Evolutionary conservation across 2,113 vertebrate genomes (phyloP), one percentile per base, ranked within the genome.

Genomic region (Fregata magnificens): DNA sequence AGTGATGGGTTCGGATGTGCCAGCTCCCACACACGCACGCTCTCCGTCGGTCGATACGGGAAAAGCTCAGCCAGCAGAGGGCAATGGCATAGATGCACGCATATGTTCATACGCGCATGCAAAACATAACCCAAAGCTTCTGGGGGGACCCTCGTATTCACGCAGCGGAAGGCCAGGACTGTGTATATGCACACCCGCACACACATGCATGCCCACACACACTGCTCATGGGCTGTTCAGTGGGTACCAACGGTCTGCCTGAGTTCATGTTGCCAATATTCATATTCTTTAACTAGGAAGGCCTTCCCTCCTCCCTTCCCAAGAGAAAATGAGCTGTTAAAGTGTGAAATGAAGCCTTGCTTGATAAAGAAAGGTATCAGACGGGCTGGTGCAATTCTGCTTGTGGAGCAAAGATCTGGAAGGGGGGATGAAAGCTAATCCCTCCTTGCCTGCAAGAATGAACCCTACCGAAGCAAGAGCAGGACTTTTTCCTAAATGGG

Each of bases 1-100:
- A 94, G 78, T 44, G 81, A 65, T 86, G 66, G 34, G 63, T 81
- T 85, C 1, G 38, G 66, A 79, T 96, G 81, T 83, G 89, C 73
- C 92, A 86, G 92, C 79, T 95, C 65, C 85, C 93, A 88, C 77
- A 94, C 80, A 92, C 36, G 42, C 82, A 96, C 58, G 1, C 80
- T 81, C 63, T 86, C 59, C 91, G 90, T 77, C 18, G 8, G 53
- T 93, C 76, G 21, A 81, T 93, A 88, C 0, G 8, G 61, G 83
- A 70, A 81, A 71, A 86, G 66, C 74, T 96, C 95, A 90, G 86
- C 96, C 94, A 95, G 91, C 91, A 94, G 93, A 96, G 70, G 74
- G 96, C 86, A 94, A 85, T 29, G 91, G 82, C 82, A 88, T 13
- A 42, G 58, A 58, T 58, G 87, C 78, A 88, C 5, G 1, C 55